These are phyloP conservation scores for Sander vitreus DNA, from an alignment of 2,113 vertebrate genomes.

Conservation along the genomic window DNA sequence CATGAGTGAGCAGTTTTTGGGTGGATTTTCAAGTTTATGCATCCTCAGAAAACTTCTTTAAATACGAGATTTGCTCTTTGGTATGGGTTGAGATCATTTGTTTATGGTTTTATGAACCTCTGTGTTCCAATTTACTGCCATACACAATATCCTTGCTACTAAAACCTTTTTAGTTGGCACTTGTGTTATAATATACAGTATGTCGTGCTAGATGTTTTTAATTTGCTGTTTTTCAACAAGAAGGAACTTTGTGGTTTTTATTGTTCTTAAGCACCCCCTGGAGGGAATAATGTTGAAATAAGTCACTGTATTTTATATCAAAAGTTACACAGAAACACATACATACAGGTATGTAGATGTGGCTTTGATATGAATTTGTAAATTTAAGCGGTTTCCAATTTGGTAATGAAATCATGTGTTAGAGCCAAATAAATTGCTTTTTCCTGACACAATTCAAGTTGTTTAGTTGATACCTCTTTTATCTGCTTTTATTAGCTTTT, in stretches of 20 bases:
- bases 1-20: slow-evolving; percentile 3
- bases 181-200: background rate
- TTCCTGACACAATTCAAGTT: background rate
- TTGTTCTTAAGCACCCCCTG: background rate
- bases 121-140: background rate
- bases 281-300: slow-evolving; percentile 13
- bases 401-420: background rate
- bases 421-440: background rate
- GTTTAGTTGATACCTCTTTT: background rate
- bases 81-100: slow-evolving; percentile 3
- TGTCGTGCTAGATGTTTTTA: background rate
- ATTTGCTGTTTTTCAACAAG: background rate
- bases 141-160: background rate
- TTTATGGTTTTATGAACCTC: slow-evolving; percentile 18
- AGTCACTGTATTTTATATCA: slow-evolving; percentile 17
- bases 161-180: background rate
- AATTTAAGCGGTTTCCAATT: background rate
- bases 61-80: slow-evolving; percentile 12
- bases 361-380: background rate
- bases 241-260: background rate
- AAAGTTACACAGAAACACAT: slow-evolving; percentile 14
- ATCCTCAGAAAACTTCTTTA: background rate
- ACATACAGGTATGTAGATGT: background rate
- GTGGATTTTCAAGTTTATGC: slow-evolving; percentile 18
- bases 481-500: background rate